Evolutionary conservation across 2,113 vertebrate genomes (phyloP), one percentile per base, ranked within the genome.

Genomic region (Anarrhichthys ocellatus): DNA sequence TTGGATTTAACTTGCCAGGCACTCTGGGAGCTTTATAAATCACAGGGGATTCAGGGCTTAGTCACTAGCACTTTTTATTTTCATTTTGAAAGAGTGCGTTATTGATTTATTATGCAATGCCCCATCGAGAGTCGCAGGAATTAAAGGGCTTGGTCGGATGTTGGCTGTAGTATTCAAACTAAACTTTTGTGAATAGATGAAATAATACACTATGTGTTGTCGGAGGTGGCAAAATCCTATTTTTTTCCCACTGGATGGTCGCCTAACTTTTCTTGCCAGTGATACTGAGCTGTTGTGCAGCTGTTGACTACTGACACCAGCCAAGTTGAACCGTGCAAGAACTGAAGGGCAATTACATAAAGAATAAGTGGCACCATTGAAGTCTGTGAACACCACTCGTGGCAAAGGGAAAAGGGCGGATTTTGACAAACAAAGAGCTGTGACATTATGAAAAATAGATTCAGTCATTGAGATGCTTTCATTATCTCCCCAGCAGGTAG

Each of bases 101-200:
- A 92, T 92, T 92, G 89, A 92, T 92, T 92, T 87, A 80, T 91
- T 76, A 85, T 85, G 78, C 84, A 81, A 65, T 82, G 32, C 58
- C 58, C 76, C 24, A 66, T 75, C 40, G 63, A 83, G 78, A 80
- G 70, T 64, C 1, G 10, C 46, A 68, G 72, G 82, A 85, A 89
- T 88, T 84, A 73, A 84, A 86, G 59, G 46, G 29, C 58, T 86
- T 73, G 75, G 80, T 82, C 5, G n/a, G 36, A 77, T 71, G 70
- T 78, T 78, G 81, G 71, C 81, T 82, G 63, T 70, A 58, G 64
- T 75, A 38, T 81, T 87, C 77, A 85, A 81, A 82, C 52, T 62
- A 48, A 78, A 68, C 81, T 81, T 81, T 34, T 80, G 42, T 80
- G 56, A 76, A 66, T 73, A 65, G 44, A 75, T 52, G 66, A 79